Evolutionary conservation across 2,113 vertebrate species (phyloP).

Genomic region (Himantopus leucocephalus): DNA sequence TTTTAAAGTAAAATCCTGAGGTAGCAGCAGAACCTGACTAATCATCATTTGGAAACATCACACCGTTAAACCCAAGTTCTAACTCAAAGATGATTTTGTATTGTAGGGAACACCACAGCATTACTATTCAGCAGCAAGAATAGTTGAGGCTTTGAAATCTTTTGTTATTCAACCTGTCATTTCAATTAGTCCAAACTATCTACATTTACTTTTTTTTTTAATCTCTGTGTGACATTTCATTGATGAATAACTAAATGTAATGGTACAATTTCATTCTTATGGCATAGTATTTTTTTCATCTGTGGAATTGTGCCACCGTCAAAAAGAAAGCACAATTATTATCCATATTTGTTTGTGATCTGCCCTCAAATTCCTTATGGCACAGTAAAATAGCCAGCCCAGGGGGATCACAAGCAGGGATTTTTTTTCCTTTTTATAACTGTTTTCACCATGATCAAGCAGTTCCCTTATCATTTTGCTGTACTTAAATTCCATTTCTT

Average conservation of each 20-base stretch:
- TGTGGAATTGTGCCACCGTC: background rate
- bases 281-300: background rate
- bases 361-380: constrained; percentile 1
- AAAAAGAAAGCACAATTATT: constrained; percentile 48
- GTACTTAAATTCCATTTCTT: constrained; percentile 57
- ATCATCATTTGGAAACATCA: background rate
- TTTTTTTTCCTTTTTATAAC: constrained; percentile 9
- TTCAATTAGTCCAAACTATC: background rate
- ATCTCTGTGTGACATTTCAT: background rate
- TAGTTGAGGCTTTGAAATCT: background rate
- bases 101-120: background rate
- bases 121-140: background rate
- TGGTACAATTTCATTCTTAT: background rate
- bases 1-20: background rate
- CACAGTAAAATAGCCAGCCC: background rate
- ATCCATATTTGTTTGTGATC: constrained; percentile 5
- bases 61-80: background rate
- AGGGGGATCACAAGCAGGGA: background rate
- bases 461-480: constrained; percentile 3
- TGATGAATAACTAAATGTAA: background rate
- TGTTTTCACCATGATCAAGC: constrained; percentile 7
- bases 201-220: background rate
- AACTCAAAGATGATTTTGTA: background rate
- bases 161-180: background rate
- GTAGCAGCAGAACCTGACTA: background rate